Percentiles rank a stretch among this genome's conserved stretches.
These are phyloP conservation scores for Reinhardtius hippoglossoides DNA, from an alignment of 2,113 vertebrate genomes.

Conservation along the genomic window DNA sequence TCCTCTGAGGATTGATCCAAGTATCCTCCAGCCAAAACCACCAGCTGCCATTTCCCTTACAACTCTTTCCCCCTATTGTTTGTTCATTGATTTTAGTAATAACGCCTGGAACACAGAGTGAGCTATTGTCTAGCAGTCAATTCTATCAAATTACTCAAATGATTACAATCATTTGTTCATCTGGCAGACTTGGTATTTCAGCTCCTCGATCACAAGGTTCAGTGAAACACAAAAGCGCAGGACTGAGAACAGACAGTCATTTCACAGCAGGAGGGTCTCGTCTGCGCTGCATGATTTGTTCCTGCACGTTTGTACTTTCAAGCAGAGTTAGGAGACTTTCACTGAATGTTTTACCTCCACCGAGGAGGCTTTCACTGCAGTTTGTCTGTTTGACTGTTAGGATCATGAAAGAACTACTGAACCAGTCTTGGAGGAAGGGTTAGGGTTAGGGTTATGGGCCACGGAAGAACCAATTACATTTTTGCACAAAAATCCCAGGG, in stretches of 20 bases:
- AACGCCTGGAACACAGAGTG: slow-evolving; percentile 18
- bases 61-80: slow-evolving; percentile 15
- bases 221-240: not conserved
- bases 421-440: too few relatives aligned
- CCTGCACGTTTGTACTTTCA: not conserved
- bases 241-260: not conserved
- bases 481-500: too few relatives aligned
- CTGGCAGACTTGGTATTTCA: slow-evolving; percentile 10
- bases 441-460: too few relatives aligned
- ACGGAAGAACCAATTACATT: too few relatives aligned
- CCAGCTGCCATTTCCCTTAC: slow-evolving; percentile 21
- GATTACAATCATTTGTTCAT: slow-evolving; percentile 17
- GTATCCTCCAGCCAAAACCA: slow-evolving; percentile 16
- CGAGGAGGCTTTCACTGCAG: too few relatives aligned
- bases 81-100: slow-evolving; percentile 48
- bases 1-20: slow-evolving; percentile 42
- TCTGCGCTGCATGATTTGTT: not conserved
- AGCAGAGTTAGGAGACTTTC: not conserved
- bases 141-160: slow-evolving; percentile 26
- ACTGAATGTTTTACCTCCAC: not conserved
- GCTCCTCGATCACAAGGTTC: not conserved
- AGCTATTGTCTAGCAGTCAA: slow-evolving; percentile 24
- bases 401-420: too few relatives aligned
- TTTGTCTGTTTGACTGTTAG: too few relatives aligned
- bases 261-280: slow-evolving; percentile 3